Base-by-base conservation (phyloP, 2,113 vertebrate species). In the Pelmatolapia mariae region DNA sequence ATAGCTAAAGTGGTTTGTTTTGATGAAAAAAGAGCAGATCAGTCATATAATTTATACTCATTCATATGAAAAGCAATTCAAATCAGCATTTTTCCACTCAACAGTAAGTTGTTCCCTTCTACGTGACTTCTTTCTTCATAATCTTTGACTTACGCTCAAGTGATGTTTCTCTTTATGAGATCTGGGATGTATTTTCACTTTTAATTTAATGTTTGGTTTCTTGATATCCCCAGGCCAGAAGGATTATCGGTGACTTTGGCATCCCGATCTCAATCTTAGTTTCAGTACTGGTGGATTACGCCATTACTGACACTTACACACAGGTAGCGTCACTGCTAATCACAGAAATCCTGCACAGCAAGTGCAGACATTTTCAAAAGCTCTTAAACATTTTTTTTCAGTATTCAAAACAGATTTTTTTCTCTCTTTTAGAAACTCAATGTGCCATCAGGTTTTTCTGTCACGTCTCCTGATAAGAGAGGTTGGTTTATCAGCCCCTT, bases 201-300 rank as follows among this genome's bases (percentile, higher is more conserved):
- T 68, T 54, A 3, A 76, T 57, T 52, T 19, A 10, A 15, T n/a
- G 10, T 80, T 38, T 80, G 19, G 2, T 88, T 81, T 86, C 16
- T 87, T 24, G 4, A 19, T 81, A 5, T 83, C 7, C 81, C 26
- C 92, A 99, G 99, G 98, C 96, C 4, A 98, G 99, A 83, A 97
- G 99, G 92, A 97, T 99, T 91, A 99, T 99, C 0, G 99, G 99
- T 81, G 98, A 99, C 89, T 99, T 99, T 3, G 98, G 98, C 63
- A 98, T 99, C 89, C 98, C 99, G 16, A 99, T 99, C 93, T 99
- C 99, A n/a, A 99, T 99, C 86, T 92, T 99, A 83, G 93, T 99
- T 54, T 99, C 98, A 89, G 98, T 99, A 57, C 85, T 99, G 8
- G 95, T 99, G 91, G 98, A 99, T 91, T 97, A 97, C 81, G 95